Evolutionary conservation across 37 sponge, comb jelly and placozoan species (phyloP).

Genomic region (Axinella damicornis): DNA sequence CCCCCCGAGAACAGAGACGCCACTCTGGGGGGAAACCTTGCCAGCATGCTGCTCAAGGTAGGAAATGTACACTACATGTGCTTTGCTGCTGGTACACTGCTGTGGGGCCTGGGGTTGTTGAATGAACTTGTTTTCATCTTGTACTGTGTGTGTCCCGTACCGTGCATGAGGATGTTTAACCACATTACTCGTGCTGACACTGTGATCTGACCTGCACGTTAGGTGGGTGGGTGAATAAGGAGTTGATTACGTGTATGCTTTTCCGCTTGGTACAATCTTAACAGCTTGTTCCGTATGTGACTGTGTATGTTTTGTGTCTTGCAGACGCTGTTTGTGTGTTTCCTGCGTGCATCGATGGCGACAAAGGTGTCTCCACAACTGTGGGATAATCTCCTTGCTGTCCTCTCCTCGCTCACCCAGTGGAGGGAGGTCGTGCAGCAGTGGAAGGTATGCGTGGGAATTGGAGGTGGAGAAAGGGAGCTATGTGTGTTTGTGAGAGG

Average conservation of each 20-base stretch:
- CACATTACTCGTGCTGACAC: too few species aligned
- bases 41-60: slow-evolving; percentile 71
- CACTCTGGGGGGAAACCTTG: slow-evolving; percentile 57
- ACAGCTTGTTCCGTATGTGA: background rate
- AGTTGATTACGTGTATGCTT: too few species aligned
- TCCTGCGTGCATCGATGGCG: slow-evolving; percentile 77
- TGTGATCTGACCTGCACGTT: too few species aligned
- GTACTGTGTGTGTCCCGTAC: background rate
- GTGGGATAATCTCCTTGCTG: slow-evolving; percentile 76
- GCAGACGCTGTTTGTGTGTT: slow-evolving; percentile 85
- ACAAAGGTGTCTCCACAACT: slow-evolving; percentile 40
- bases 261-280: too few species aligned
- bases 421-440: slow-evolving; percentile 78
- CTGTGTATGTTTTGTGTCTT: background rate
- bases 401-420: slow-evolving; percentile 70
- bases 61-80: background rate
- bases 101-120: background rate
- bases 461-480: too few species aligned
- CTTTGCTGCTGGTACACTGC: background rate
- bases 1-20: slow-evolving; percentile 37
- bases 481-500: too few species aligned
- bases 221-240: too few species aligned
- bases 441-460: slow-evolving; percentile 79
- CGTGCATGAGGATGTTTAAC: too few species aligned
- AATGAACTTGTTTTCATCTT: background rate